These are phyloP conservation scores for Xyrauchen texanus DNA, from an alignment of 2,113 vertebrate species.

Conservation along the genomic window DNA sequence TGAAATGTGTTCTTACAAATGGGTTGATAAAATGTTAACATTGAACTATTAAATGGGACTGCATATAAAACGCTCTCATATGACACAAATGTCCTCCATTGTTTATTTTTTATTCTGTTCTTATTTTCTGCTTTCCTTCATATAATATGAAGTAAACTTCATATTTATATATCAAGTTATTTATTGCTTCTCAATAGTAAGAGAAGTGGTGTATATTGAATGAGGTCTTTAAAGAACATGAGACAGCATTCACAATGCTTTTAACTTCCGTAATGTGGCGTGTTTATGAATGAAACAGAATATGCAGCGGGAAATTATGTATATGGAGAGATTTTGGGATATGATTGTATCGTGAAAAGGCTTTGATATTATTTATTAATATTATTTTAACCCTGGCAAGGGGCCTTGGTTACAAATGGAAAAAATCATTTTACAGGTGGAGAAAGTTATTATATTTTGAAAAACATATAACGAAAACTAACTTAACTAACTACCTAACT, in stretches of 20 bases:
- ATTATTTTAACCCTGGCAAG: neutral
- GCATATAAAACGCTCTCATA: neutral
- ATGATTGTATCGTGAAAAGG: neutral
- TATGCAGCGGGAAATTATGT: no score
- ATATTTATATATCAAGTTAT: neutral
- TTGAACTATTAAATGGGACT: neutral
- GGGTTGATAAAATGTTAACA: conserved; percentile 14
- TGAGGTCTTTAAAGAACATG: conserved; percentile 3
- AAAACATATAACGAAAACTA: neutral
- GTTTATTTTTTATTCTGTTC: neutral
- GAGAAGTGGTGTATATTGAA: neutral
- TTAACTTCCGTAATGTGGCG: neutral
- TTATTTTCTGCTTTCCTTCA: neutral
- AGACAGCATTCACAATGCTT: conserved; percentile 8
- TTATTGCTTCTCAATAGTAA: neutral
- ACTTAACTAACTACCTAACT: no score
- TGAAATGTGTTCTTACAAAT: conserved; percentile 7
- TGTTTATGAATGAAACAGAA: neutral
- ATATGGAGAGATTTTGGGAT: neutral
- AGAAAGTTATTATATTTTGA: neutral
- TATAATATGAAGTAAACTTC: neutral
- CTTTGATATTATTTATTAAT: neutral
- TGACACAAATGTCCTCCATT: no score
- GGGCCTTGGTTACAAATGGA: neutral
- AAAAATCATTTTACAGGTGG: no score